Evolutionary conservation across 2,797 vertebrate genomes (phyloP).

Genomic region (Crocodylus rhombifer): DNA sequence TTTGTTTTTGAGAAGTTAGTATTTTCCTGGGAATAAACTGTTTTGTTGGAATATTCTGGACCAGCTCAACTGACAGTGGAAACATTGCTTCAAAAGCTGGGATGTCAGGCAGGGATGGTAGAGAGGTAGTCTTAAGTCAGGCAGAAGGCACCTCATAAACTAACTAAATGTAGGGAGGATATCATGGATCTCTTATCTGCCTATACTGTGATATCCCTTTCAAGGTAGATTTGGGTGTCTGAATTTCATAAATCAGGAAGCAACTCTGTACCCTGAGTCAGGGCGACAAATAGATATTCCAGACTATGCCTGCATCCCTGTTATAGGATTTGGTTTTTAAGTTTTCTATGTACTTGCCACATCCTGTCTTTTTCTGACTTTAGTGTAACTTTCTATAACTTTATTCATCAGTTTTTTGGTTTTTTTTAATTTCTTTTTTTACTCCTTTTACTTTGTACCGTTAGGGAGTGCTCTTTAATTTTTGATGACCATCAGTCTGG

Average conservation of each 20-base stretch:
- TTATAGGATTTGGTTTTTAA: not conserved
- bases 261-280: not conserved
- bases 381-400: not conserved
- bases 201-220: not conserved
- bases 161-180: not conserved
- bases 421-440: not conserved
- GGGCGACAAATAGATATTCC: not conserved
- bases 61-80: not conserved
- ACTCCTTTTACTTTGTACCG: not conserved
- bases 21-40: not conserved
- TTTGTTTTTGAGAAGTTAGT: not conserved
- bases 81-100: not conserved
- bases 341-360: not conserved
- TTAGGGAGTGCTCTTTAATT: not conserved
- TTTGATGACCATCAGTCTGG: not conserved
- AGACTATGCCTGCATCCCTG: not conserved
- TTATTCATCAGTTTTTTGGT: not conserved
- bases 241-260: not conserved
- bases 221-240: not conserved
- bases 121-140: no score
- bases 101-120: not conserved
- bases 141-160: no score
- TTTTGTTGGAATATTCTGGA: not conserved
- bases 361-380: not conserved
- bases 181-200: fast-evolving